Evolutionary conservation across 2,113 vertebrate genomes (phyloP).

Genomic region (Dolichallabes microphthalmus): DNA sequence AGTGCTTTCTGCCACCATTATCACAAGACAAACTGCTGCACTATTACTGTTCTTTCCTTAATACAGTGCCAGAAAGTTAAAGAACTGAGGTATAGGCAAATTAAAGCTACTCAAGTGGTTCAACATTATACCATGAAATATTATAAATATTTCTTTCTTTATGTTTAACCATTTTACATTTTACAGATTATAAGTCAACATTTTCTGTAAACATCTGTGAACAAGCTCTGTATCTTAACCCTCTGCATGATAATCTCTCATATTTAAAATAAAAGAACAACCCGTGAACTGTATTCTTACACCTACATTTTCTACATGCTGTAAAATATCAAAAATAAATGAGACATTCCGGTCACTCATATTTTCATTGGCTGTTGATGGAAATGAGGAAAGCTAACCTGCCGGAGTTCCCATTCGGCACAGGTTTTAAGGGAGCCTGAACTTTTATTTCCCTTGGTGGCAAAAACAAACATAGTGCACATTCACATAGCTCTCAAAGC

Average conservation of each 20-base stretch:
- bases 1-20: not conserved
- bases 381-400: slow-evolving; percentile 56
- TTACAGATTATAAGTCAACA: not conserved
- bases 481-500: slow-evolving; percentile 48
- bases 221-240: not conserved
- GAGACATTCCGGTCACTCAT: slow-evolving; percentile 18
- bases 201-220: not conserved
- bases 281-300: not conserved
- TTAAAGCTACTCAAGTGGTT: not conserved
- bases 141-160: not conserved
- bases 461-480: slow-evolving; percentile 58
- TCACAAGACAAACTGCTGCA: not conserved
- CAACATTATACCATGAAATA: not conserved
- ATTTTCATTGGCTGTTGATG: slow-evolving; percentile 44
- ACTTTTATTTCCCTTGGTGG: slow-evolving; percentile 57
- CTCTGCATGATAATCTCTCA: not conserved
- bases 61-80: not conserved
- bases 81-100: not conserved
- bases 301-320: slow-evolving; percentile 22
- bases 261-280: slow-evolving; percentile 24
- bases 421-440: slow-evolving; percentile 56
- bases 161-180: not conserved
- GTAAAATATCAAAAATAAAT: slow-evolving; percentile 39
- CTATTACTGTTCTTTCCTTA: not conserved
- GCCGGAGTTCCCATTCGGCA: slow-evolving; percentile 42